Evolutionary conservation across 1,140 invertebrate genomes (phyloP), one percentile per base, ranked within the genome.

Genomic region (Drosophila oshimai): DNA sequence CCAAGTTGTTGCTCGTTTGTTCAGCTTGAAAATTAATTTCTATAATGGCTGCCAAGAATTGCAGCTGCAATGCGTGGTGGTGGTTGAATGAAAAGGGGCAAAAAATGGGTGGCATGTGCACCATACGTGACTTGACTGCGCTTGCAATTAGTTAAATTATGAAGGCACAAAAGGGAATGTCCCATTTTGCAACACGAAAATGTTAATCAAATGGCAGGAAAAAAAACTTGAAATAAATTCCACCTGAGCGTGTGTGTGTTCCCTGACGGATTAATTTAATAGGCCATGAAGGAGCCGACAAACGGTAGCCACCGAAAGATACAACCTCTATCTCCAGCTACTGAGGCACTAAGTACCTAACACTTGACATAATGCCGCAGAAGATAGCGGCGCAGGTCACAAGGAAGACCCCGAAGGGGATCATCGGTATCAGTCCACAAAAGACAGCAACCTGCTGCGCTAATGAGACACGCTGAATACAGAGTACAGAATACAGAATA

Each of bases 1-100:
- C 81, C 81, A 87, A 81, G 81, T 87, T 87, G 81, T 87, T 87
- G 81, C 81, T 87, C 81, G 81, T 87, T 87, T 87, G 81, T 87
- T 87, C 81, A 87, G 81, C 81, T 87, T 87, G 81, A 74, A 87
- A 87, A 87, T 87, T 87, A 87, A 87, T 87, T 87, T 87, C 81
- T 87, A 87, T 87, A 87, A 87, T 87, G 81, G 81, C 81, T 81
- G 81, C 81, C 81, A 81, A 76, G 80, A 87, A 84, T 58, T 86
- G 81, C 80, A 86, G 81, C 80, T 80, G 81, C 80, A 86, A 67
- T 57, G 51, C 61, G 33, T 60, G 54, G 50, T 60, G 54, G 50
- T 34, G 45, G 54, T 58, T 37, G 20, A 24, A 28, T 2, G 7
- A 12, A n/a, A 24, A 10, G 29, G 18, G 37, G 18, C 6, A n/a